A percentile compares a stretch with the other conserved stretches of the same genome.
phyloP scores from a whole-genome alignment of 2,888 invertebrate species.

The Lumbricus terrestris region DNA sequence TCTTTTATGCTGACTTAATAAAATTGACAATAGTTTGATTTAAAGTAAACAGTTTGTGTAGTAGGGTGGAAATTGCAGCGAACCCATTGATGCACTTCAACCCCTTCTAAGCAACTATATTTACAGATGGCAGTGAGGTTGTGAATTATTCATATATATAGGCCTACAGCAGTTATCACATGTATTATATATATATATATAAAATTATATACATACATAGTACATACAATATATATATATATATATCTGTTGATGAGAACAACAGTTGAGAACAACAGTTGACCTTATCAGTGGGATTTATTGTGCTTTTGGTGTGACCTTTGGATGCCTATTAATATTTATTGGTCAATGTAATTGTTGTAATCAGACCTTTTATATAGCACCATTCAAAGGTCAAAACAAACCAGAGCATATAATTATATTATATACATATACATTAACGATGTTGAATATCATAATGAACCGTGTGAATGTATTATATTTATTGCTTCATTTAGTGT shows the following conservation, averaged over 20 bases:
- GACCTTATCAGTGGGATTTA: not conserved
- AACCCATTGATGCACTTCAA: no score
- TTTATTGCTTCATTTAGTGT: no score
- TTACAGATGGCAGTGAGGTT: not conserved
- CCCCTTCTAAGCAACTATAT: no score
- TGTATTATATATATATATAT: not conserved
- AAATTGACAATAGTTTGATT: not conserved
- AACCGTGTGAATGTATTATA: no score
- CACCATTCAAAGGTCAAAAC: no score
- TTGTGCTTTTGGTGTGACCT: not conserved
- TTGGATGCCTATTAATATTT: not conserved
- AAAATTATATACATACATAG: not conserved
- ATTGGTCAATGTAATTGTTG: no score
- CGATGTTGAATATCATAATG: no score
- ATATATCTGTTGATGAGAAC: not conserved
- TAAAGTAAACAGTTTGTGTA: not conserved
- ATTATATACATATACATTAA: no score
- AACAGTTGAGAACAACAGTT: no score
- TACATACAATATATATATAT: not conserved
- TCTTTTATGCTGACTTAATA: not conserved
- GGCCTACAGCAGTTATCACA: not conserved
- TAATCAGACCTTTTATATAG: no score
- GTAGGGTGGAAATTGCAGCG: no score
- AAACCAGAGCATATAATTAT: no score
- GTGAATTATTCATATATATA: not conserved